These are phyloP conservation scores for Dascyllus trimaculatus DNA, from an alignment of 2,113 vertebrate genomes.

Conservation along the genomic window DNA sequence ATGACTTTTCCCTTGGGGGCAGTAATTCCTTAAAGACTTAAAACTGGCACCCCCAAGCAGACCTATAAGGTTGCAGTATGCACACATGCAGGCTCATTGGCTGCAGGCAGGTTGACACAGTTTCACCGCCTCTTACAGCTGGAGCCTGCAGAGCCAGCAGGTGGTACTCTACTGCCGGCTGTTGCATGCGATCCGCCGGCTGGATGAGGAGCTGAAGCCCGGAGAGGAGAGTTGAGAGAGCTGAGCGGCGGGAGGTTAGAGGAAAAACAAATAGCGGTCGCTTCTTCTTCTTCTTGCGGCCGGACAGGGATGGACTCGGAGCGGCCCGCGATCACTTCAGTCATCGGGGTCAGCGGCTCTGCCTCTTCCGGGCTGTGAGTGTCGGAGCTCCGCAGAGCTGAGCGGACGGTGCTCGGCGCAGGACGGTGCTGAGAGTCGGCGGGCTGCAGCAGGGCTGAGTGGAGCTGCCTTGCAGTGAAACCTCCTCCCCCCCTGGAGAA, in stretches of 20 bases:
- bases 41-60: constrained; percentile 17
- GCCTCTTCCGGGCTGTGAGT: constrained; percentile 41
- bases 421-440: constrained; percentile 14
- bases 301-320: constrained; percentile 7
- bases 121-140: constrained; percentile 38
- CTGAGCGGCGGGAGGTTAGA: background rate
- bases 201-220: constrained; percentile 12
- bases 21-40: constrained; percentile 13
- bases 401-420: constrained; percentile 20
- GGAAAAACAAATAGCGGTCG: background rate
- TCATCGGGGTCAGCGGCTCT: constrained; percentile 26
- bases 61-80: constrained; percentile 25
- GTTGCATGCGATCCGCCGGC: constrained; percentile 22
- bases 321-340: constrained; percentile 8
- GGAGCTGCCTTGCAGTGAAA: constrained; percentile 37
- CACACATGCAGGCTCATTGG: constrained; percentile 38
- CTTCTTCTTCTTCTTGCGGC: background rate
- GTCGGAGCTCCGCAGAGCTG: constrained; percentile 22
- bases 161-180: constrained; percentile 45
- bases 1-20: constrained; percentile 31
- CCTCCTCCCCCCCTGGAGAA: constrained; percentile 20
- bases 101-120: constrained; percentile 53
- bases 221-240: background rate
- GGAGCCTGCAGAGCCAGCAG: constrained; percentile 61
- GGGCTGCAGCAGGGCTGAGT: constrained; percentile 36